Conservation (phyloP, 2,113 vertebrate genomes). For the Lynx canadensis region DNA sequence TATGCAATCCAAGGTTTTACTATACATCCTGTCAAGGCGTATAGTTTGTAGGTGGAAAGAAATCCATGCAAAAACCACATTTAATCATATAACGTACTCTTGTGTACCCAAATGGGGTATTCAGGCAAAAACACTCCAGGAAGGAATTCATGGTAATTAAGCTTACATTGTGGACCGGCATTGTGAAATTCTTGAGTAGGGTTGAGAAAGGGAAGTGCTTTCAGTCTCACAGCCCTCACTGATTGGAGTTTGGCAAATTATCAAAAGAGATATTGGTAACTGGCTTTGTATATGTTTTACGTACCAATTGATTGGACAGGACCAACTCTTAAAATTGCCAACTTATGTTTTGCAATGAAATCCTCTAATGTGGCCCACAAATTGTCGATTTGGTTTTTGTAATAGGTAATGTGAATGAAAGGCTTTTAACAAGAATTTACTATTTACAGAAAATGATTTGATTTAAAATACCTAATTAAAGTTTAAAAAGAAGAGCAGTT, state of each 20-base stretch:
- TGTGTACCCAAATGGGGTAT: background rate
- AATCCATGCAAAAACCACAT: background rate
- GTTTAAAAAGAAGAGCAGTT: background rate
- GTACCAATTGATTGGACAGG: background rate
- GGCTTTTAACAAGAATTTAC: background rate
- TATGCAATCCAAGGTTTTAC: no score
- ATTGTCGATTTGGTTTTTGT: background rate
- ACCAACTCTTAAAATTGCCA: background rate
- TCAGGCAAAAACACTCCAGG: background rate
- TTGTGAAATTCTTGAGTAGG: background rate
- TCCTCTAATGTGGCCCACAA: background rate
- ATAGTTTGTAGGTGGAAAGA: background rate
- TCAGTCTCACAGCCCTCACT: background rate
- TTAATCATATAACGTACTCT: background rate
- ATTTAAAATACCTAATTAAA: constrained; percentile 55
- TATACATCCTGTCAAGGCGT: background rate
- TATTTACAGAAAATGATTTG: background rate
- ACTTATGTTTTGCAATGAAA: constrained; percentile 26
- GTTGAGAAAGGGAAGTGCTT: constrained; percentile 12
- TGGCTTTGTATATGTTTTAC: background rate
- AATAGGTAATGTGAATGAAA: background rate
- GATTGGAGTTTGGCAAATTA: background rate
- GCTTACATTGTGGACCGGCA: background rate
- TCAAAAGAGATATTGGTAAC: background rate
- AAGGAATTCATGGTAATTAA: background rate